Evolutionary conservation across 2,797 vertebrate genomes (phyloP).

Genomic region (Harpagifer antarcticus): DNA sequence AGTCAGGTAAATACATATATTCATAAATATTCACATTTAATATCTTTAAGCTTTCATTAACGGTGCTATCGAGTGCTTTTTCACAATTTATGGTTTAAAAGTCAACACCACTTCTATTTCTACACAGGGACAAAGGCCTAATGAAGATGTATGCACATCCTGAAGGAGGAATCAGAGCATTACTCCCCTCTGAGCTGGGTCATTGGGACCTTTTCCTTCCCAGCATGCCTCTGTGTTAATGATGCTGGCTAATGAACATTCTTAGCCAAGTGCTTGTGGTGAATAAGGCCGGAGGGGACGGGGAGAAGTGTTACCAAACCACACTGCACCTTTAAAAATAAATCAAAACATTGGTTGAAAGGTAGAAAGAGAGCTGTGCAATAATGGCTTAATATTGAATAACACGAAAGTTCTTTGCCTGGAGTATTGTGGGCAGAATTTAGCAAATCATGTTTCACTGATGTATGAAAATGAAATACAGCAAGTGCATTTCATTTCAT

Average conservation of each 20-base stretch:
- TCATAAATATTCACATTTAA: background rate
- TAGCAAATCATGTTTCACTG: background rate
- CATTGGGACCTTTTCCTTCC: constrained; percentile 52
- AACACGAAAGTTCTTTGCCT: constrained; percentile 1
- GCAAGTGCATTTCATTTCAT: background rate
- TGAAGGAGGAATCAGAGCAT: constrained; percentile 53
- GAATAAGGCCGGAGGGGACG: constrained; percentile 28
- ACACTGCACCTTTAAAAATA: constrained; percentile 18
- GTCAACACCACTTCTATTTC: constrained; percentile 36
- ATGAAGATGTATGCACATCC: constrained; percentile 70
- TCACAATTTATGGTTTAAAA: constrained; percentile 35
- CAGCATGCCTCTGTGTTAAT: constrained; percentile 66
- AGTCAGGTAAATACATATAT: background rate
- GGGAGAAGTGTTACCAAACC: constrained; percentile 19
- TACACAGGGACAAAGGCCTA: constrained; percentile 42
- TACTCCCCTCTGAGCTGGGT: constrained; percentile 53
- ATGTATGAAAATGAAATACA: background rate
- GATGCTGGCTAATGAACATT: constrained; percentile 61
- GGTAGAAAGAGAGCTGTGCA: background rate
- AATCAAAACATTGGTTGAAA: background rate
- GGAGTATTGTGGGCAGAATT: background rate
- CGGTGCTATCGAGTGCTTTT: constrained; percentile 17
- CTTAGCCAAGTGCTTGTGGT: constrained; percentile 27
- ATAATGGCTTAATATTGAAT: background rate
- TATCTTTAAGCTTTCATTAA: background rate